Evolutionary conservation across 2,888 invertebrate genomes (phyloP).

Genomic region (Lasioglossum pauxillum): DNA sequence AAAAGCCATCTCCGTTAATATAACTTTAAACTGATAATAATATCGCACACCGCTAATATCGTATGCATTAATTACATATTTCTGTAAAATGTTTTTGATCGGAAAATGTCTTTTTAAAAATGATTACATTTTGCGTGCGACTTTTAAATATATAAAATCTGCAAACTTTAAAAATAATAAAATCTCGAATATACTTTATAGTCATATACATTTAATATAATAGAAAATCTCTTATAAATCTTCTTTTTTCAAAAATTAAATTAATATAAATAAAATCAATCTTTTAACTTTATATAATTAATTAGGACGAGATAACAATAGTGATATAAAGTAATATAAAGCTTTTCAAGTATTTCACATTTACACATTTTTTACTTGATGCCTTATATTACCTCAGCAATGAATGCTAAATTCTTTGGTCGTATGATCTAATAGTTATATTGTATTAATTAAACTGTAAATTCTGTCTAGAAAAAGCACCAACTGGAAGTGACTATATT

Average conservation of each 20-base stretch:
- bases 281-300: slow-evolving; percentile 25
- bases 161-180: slow-evolving; percentile 66
- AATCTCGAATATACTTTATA: slow-evolving; percentile 59
- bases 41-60: slow-evolving; percentile 3
- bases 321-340: slow-evolving; percentile 37
- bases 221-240: slow-evolving; percentile 51
- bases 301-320: slow-evolving; percentile 56
- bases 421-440: slow-evolving; percentile 34
- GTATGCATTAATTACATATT: slow-evolving; percentile 32
- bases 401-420: slow-evolving; percentile 61
- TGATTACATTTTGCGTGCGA: slow-evolving; percentile 45
- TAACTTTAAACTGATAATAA: slow-evolving; percentile 14
- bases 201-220: slow-evolving; percentile 38
- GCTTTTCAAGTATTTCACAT: slow-evolving; percentile 33
- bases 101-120: slow-evolving; percentile 42
- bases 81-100: slow-evolving; percentile 34
- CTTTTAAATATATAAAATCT: slow-evolving; percentile 55
- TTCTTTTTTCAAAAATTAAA: slow-evolving; percentile 56
- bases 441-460: slow-evolving; percentile 22
- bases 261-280: slow-evolving; percentile 61
- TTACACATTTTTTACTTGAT: slow-evolving; percentile 33
- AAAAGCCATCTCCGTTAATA: slow-evolving; percentile 26
- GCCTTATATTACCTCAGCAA: slow-evolving; percentile 29
- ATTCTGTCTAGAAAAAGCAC: slow-evolving; percentile 8
- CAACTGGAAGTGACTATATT: slow-evolving; percentile 14